Evolutionary conservation across 2,888 invertebrate genomes (phyloP).

Genomic region (Allolobophora icterica): DNA sequence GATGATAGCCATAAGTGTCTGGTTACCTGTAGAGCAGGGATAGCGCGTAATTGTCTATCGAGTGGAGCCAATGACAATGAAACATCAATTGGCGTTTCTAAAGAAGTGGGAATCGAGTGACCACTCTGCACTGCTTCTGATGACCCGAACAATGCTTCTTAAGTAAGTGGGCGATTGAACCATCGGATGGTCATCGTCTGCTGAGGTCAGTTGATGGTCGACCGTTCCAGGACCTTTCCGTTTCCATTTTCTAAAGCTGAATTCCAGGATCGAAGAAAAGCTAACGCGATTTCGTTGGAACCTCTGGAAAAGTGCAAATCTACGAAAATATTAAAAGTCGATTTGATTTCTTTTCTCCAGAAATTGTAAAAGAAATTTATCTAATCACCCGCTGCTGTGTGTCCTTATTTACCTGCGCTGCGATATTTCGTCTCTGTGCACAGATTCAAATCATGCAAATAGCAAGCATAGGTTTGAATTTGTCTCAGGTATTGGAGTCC

Average conservation of each 20-base stretch:
- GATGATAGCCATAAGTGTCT: background rate
- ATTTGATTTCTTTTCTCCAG: no score
- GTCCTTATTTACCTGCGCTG: background rate
- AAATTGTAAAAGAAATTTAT: background rate
- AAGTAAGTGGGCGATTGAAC: background rate
- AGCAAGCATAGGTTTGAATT: background rate
- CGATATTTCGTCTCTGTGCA: background rate
- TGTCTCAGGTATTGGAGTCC: background rate
- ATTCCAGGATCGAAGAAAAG: background rate
- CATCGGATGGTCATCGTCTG: background rate
- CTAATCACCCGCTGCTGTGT: background rate
- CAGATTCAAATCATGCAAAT: background rate
- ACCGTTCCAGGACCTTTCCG: background rate
- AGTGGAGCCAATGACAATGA: background rate
- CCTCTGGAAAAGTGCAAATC: background rate
- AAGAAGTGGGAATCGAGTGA: background rate
- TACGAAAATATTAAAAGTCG: no score
- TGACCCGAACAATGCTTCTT: background rate
- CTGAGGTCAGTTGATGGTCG: no score
- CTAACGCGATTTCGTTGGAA: background rate
- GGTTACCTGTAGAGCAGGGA: background rate
- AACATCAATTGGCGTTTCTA: background rate
- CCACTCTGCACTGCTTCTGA: background rate
- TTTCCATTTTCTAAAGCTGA: background rate
- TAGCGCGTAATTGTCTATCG: background rate